Percentiles rank a stretch among this genome's conserved stretches.
Evolutionary conservation across 2,797 vertebrate species (phyloP).

Genomic region (Ptychadena robeensis): DNA sequence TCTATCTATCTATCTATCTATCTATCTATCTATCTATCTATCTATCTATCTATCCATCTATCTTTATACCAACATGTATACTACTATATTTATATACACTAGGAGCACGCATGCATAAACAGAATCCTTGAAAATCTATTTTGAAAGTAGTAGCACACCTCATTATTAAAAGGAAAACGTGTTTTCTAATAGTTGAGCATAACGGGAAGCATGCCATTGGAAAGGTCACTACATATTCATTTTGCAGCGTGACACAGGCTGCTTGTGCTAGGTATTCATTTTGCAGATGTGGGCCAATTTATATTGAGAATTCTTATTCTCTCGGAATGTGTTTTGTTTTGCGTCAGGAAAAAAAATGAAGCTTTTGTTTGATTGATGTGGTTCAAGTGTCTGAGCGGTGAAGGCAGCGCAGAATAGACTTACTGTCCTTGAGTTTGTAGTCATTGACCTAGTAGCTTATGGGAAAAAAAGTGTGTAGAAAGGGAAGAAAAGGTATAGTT

Average conservation of each 20-base stretch:
- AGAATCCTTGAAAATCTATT: not conserved
- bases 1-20: too few relatives aligned
- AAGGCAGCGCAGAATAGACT: not conserved
- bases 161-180: conserved; percentile 32
- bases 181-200: conserved; percentile 16
- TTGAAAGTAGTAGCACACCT: not conserved
- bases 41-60: not conserved
- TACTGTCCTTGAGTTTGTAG: conserved; percentile 40
- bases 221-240: conserved; percentile 48
- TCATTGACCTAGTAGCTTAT: conserved; percentile 19
- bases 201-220: conserved; percentile 33
- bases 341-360: conserved; percentile 28
- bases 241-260: conserved; percentile 24
- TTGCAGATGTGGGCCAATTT: conserved; percentile 51
- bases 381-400: conserved; percentile 33
- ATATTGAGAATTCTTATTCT: conserved; percentile 48
- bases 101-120: not conserved
- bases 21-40: too few relatives aligned
- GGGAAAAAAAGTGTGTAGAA: not conserved
- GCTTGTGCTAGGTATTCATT: conserved; percentile 38
- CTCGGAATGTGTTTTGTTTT: conserved; percentile 49
- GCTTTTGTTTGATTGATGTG: conserved; percentile 52
- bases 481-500: not conserved
- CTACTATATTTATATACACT: not conserved
- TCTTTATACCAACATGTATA: not conserved